Evolutionary conservation across 2,888 invertebrate species (phyloP).

Genomic region (Epirrhoe tristata): DNA sequence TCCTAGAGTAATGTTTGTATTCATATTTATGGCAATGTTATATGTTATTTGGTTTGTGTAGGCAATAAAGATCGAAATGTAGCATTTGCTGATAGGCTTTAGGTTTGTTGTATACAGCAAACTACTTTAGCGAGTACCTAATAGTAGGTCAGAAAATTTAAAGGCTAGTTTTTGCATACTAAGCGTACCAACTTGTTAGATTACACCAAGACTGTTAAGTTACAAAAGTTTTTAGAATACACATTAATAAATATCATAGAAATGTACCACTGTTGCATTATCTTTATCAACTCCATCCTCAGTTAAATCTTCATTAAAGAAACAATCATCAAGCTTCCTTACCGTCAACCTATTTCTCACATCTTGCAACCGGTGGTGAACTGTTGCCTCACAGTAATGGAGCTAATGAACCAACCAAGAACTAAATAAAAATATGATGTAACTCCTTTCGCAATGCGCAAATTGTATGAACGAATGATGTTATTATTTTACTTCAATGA

Average conservation of each 20-base stretch:
- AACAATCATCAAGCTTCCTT: constrained; percentile 36
- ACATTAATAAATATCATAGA: background rate
- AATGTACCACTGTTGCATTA: constrained; percentile 5
- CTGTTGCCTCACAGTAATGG: constrained; percentile 67
- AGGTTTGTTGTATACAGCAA: constrained; percentile 6
- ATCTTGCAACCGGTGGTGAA: constrained; percentile 49
- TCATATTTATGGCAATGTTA: constrained; percentile 51
- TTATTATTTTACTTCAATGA: constrained; percentile 23
- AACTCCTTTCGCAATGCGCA: constrained; percentile 56
- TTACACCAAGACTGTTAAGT: background rate
- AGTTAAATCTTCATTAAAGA: constrained; percentile 36
- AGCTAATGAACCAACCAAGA: constrained; percentile 66
- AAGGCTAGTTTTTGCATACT: no score
- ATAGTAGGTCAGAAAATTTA: no score
- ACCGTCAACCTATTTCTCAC: constrained; percentile 36
- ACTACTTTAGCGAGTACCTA: background rate
- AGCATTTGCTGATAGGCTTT: constrained; percentile 19
- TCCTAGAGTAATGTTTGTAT: constrained; percentile 48
- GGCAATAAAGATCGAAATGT: constrained; percentile 31
- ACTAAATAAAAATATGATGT: constrained; percentile 68
- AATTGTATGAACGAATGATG: constrained; percentile 44
- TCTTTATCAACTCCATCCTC: constrained; percentile 23
- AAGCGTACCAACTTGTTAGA: no score
- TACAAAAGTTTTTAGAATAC: background rate
- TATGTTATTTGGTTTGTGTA: constrained; percentile 41